phyloP scores from a whole-genome alignment of 2,113 vertebrate species.

The Colaptes auratus region DNA sequence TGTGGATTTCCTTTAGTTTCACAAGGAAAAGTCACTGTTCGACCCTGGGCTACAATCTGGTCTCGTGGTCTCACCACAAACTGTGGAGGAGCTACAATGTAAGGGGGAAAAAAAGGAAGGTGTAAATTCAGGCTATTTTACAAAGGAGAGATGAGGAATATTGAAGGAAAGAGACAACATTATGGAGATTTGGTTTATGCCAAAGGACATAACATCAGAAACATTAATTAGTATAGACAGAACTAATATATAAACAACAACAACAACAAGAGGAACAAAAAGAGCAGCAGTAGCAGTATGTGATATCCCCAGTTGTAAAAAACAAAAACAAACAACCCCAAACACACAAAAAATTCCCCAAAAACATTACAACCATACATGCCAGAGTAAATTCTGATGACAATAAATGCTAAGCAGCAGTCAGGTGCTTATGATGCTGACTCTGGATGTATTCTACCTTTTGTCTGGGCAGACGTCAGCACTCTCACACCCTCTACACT shows the following conservation, averaged over 20 bases:
- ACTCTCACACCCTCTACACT: not conserved
- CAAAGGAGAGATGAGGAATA: not conserved
- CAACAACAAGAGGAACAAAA: not conserved
- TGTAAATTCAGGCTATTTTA: slow-evolving; percentile 51
- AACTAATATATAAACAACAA: slow-evolving; percentile 45
- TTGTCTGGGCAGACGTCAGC: not conserved
- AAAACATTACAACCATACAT: slow-evolving; percentile 22
- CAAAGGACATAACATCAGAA: slow-evolving; percentile 8
- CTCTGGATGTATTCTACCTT: not conserved
- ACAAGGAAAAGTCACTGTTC: slow-evolving; percentile 94
- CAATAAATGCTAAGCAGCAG: not conserved
- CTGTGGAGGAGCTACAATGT: slow-evolving; percentile 91
- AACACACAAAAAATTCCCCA: not conserved
- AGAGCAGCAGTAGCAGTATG: slow-evolving; percentile 4
- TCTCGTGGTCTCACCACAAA: slow-evolving; percentile 97
- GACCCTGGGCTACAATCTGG: slow-evolving; percentile 96
- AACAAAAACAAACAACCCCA: not conserved
- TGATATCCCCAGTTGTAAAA: not conserved
- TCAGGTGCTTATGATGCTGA: not conserved
- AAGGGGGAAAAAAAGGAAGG: slow-evolving; percentile 52
- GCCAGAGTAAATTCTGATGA: not conserved
- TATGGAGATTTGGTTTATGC: slow-evolving; percentile 2
- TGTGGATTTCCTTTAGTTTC: slow-evolving; percentile 98
- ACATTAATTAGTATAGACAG: slow-evolving; percentile 49
- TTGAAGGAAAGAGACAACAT: slow-evolving; percentile 20